Base-by-base conservation (phyloP, 2,113 vertebrate species). In the Etheostoma cragini region DNA sequence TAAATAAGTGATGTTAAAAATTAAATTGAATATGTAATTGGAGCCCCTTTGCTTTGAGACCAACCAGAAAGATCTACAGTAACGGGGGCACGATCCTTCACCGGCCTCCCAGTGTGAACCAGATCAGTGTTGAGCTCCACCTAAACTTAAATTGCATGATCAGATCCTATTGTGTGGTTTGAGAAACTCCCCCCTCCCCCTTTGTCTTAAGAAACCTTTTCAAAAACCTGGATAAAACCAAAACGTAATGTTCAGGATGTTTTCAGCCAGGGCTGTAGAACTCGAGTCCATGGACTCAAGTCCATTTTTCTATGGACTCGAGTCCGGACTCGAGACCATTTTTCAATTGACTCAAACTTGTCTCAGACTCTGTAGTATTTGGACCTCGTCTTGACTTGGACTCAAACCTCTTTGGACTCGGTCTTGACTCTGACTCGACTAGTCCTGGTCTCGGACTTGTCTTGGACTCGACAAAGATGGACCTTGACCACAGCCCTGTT, bases 151-250 rank as follows among this genome's bases (percentile, higher is more conserved):
- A 80, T 57, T 66, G 64, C 73, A 24, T 0, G 7, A 72, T 83
- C 58, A 68, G 35, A 24, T 79, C 35, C 5, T 53, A 7, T 68
- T 26, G 22, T 70, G 62, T 38, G 72, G 61, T 81, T 62, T 77
- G 38, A 57, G 21, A 68, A 62, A 57, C 45, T 1, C 68, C 72
- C 56, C 45, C n/a, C 14, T 57, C 72, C 56, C 45, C n/a, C 14
- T 57, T 14, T 64, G 30, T 13, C 17, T n/a, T 26, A 14, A 19
- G 12, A 62, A 61, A 65, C 1, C 7, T n/a, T 54, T 35, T 46
- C 38, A 82, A 49, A 45, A n/a, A n/a, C n/a, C 38, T 45, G 72
- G 21, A n/a, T 10, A 11, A 11, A 63, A 56, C 30, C 19, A 35
- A 45, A 63, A 21, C 8, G 30, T 22, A 2, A 22, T 21, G 47